These are phyloP conservation scores for Remorina albescens DNA, from an alignment of 2,797 vertebrate species.

Conservation along the genomic window DNA sequence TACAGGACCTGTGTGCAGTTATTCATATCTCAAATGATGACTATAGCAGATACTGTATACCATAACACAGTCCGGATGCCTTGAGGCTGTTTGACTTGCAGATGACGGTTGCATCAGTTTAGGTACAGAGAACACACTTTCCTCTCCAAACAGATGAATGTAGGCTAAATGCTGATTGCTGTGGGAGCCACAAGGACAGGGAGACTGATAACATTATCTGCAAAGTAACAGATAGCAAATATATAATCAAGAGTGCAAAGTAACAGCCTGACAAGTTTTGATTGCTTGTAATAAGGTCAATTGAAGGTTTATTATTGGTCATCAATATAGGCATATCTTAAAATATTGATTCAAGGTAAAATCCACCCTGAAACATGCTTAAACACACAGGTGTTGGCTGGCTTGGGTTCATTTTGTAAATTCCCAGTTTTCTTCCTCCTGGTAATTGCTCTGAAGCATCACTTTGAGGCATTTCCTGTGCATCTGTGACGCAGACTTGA, in stretches of 20 bases:
- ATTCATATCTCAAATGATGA: slow-evolving; percentile 5
- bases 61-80: slow-evolving; percentile 18
- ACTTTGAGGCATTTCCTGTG: background rate
- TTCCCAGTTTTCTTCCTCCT: background rate
- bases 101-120: slow-evolving; percentile 15
- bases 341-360: slow-evolving; percentile 16
- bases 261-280: slow-evolving; percentile 36
- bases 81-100: slow-evolving; percentile 21
- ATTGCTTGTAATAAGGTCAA: slow-evolving; percentile 18
- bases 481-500: background rate
- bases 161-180: slow-evolving; percentile 13
- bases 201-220: slow-evolving; percentile 63
- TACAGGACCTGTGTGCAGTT: slow-evolving; percentile 3
- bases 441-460: background rate
- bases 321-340: background rate
- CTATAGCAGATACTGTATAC: slow-evolving; percentile 16
- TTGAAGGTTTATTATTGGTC: slow-evolving; percentile 19
- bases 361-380: background rate
- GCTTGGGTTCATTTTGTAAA: background rate
- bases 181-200: slow-evolving; percentile 28
- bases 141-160: slow-evolving; percentile 12
- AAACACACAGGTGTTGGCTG: background rate
- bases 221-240: slow-evolving; percentile 32
- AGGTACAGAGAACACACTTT: slow-evolving; percentile 29
- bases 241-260: slow-evolving; percentile 55